Conservation (phyloP, 2,113 vertebrate genomes). For the Charadrius vociferus region DNA sequence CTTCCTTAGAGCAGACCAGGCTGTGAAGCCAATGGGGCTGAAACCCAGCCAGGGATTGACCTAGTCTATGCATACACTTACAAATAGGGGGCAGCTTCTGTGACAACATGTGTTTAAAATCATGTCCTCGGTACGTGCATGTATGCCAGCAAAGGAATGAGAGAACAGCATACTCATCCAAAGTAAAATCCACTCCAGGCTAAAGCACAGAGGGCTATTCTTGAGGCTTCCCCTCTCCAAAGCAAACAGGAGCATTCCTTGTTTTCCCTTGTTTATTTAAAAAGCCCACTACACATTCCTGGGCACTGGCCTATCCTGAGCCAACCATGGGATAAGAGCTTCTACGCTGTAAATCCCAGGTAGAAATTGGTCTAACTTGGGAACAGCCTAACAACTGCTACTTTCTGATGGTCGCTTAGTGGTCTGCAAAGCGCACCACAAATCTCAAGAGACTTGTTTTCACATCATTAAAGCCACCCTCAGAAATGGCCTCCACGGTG, state of each 20-base stretch:
- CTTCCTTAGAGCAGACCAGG: neutral
- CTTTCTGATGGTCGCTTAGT: neutral
- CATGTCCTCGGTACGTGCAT: accelerated
- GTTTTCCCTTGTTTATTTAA: neutral
- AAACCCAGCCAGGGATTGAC: neutral
- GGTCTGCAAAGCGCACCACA: neutral
- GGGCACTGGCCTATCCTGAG: neutral
- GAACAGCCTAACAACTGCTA: neutral
- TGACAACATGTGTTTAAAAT: neutral
- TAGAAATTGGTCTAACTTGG: neutral
- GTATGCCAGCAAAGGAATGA: neutral
- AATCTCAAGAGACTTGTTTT: neutral
- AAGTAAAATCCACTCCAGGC: neutral
- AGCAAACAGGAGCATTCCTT: neutral
- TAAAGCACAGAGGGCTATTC: conserved; percentile 11
- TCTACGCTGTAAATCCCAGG: neutral
- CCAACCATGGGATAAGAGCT: neutral
- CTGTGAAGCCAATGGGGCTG: neutral
- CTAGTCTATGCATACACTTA: neutral
- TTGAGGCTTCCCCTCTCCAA: neutral
- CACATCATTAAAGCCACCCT: neutral
- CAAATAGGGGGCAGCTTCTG: neutral
- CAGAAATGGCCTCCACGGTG: neutral
- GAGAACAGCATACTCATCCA: neutral
- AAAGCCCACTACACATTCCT: conserved; percentile 15